Percentiles rank a stretch among this genome's conserved stretches.
Evolutionary conservation across 2,113 vertebrate genomes (phyloP).

Genomic region (Hydropotes inermis): DNA sequence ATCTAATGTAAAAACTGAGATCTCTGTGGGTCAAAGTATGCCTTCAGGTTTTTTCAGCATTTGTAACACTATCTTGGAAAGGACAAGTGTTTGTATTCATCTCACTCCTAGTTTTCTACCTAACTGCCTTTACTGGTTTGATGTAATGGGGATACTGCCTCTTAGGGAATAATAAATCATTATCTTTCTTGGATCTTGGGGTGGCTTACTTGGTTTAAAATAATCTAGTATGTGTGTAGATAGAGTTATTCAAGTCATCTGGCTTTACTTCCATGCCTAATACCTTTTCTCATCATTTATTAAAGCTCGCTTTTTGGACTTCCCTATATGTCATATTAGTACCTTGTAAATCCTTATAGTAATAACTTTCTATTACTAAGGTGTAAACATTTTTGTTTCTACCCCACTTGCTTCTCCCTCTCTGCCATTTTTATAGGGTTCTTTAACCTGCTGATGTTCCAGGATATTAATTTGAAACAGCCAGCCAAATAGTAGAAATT

Average conservation of each 20-base stretch:
- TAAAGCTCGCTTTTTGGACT: conserved; percentile 31
- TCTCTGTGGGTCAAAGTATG: neutral
- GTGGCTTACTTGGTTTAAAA: neutral
- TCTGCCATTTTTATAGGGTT: conserved; percentile 18
- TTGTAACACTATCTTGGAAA: neutral
- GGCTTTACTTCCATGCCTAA: neutral
- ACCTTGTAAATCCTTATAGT: conserved; percentile 6
- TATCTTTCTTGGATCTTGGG: neutral
- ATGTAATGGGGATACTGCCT: neutral
- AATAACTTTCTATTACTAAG: conserved; percentile 50
- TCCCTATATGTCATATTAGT: neutral
- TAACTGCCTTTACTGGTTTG: neutral
- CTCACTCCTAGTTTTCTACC: neutral
- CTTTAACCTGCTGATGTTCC: conserved; percentile 37
- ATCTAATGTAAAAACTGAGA: neutral
- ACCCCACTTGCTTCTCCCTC: conserved; percentile 18
- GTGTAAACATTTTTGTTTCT: conserved; percentile 30
- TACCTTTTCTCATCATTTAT: conserved; percentile 45
- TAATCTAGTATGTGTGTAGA: neutral
- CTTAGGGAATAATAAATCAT: neutral
- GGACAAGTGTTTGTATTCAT: neutral
- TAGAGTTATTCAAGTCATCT: neutral
- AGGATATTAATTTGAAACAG: conserved; percentile 61
- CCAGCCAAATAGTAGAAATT: neutral
- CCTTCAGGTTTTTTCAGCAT: neutral